Percentiles rank a stretch among this genome's conserved stretches.
These are phyloP conservation scores for Cyclargus thomasi DNA, from an alignment of 1,140 invertebrate genomes.

Conservation along the genomic window DNA sequence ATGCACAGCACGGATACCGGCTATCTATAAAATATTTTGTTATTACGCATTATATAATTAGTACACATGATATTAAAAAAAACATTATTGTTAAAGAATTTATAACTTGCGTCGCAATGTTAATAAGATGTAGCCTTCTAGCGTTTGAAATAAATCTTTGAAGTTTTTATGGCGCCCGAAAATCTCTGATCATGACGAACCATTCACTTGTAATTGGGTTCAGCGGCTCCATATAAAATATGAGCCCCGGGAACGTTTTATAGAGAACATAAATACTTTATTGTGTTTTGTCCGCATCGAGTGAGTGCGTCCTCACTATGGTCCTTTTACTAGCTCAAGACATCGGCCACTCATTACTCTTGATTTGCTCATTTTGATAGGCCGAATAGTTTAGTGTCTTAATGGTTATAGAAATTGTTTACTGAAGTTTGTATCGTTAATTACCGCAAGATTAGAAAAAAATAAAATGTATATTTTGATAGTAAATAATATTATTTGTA, in stretches of 20 bases:
- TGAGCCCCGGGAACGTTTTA: slow-evolving; percentile 63
- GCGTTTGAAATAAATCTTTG: slow-evolving; percentile 57
- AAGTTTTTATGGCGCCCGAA: slow-evolving; percentile 65
- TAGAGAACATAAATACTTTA: slow-evolving; percentile 72
- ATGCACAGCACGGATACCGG: no score
- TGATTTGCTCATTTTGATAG: slow-evolving; percentile 17
- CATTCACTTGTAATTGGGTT: slow-evolving; percentile 72
- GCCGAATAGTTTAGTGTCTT: neutral
- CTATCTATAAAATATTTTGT: no score
- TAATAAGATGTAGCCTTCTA: slow-evolving; percentile 56
- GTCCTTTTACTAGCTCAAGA: slow-evolving; percentile 26
- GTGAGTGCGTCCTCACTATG: slow-evolving; percentile 28
- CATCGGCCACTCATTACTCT: slow-evolving; percentile 14
- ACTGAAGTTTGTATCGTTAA: no score
- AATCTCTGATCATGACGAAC: slow-evolving; percentile 70
- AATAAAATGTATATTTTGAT: no score
- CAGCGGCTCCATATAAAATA: slow-evolving; percentile 68
- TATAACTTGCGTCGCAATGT: slow-evolving; percentile 54
- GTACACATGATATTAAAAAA: neutral
- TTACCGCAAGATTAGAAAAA: no score
- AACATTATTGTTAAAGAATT: slow-evolving; percentile 43
- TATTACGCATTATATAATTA: neutral
- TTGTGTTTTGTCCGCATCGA: slow-evolving; percentile 58
- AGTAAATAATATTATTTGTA: no score
- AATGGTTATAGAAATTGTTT: no score